These are phyloP conservation scores for Acrobasis consociella DNA, from an alignment of 2,888 invertebrate species.

Conservation along the genomic window DNA sequence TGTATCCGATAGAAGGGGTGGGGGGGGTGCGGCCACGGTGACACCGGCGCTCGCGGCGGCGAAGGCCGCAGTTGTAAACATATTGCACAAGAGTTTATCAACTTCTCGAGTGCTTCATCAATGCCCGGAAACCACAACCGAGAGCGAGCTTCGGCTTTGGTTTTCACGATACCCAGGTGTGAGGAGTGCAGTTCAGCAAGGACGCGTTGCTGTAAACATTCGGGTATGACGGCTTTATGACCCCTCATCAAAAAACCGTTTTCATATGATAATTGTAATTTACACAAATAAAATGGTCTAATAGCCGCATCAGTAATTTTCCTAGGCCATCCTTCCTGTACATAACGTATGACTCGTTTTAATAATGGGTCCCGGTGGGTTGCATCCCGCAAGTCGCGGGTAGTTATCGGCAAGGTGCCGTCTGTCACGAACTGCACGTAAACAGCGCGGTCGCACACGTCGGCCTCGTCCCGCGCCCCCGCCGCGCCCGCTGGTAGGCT, in stretches of 20 bases:
- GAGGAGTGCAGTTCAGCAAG: slow-evolving; percentile 18
- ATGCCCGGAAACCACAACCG: slow-evolving; percentile 39
- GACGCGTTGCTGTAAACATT: slow-evolving; percentile 1
- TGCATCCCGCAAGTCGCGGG: not conserved
- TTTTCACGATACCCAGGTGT: slow-evolving; percentile 34
- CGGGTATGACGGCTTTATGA: not conserved
- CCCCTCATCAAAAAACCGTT: slow-evolving; percentile 1
- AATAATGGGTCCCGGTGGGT: not conserved
- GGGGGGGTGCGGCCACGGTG: not conserved
- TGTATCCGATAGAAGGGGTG: not conserved
- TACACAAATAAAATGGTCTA: not conserved
- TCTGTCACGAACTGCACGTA: slow-evolving; percentile 1
- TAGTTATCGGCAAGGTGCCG: slow-evolving; percentile 1
- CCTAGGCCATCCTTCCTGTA: not conserved
- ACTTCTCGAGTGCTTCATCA: slow-evolving; percentile 21
- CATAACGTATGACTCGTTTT: not conserved
- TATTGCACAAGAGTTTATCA: not conserved
- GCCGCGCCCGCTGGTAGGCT: slow-evolving; percentile 26
- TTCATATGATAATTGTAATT: not conserved
- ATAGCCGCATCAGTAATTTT: not conserved
- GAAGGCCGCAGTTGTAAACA: not conserved
- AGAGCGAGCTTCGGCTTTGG: slow-evolving; percentile 37
- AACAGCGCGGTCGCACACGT: not conserved
- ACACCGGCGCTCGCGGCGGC: not conserved
- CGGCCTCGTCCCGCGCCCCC: not conserved